A percentile compares a stretch with the other conserved stretches of the same genome.
phyloP scores from a whole-genome alignment of 2,888 invertebrate species.

The Sinhomidia bicolor region DNA sequence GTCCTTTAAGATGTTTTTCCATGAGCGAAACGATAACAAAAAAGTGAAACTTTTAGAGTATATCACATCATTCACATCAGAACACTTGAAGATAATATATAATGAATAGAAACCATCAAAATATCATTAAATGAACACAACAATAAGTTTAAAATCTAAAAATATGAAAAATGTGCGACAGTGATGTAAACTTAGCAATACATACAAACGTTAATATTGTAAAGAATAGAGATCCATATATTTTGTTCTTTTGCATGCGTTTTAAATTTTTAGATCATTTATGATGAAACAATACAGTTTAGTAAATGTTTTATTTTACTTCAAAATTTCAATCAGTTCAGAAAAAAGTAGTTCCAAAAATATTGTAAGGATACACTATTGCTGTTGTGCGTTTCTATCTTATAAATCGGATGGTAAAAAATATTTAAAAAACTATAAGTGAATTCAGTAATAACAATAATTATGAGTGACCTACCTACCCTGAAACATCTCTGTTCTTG shows the following conservation, averaged over 20 bases:
- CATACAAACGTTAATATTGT: slow-evolving; percentile 19
- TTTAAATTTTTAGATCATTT: slow-evolving; percentile 2
- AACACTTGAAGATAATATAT: slow-evolving; percentile 1
- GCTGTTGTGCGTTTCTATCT: neutral
- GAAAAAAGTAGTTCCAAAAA: neutral
- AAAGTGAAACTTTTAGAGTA: neutral
- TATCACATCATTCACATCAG: neutral
- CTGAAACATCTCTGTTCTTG: neutral
- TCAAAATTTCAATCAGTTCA: slow-evolving; percentile 5
- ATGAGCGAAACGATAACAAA: slow-evolving; percentile 9
- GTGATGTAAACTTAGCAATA: slow-evolving; percentile 54
- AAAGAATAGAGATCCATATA: neutral
- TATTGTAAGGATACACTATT: neutral
- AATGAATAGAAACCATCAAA: slow-evolving; percentile 23
- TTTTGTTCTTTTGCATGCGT: slow-evolving; percentile 30
- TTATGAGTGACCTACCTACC: neutral
- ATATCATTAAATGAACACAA: slow-evolving; percentile 41
- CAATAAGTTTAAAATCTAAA: slow-evolving; percentile 21
- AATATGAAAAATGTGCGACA: neutral
- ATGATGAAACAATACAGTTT: neutral
- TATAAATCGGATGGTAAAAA: neutral
- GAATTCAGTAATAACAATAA: neutral
- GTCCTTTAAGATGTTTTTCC: slow-evolving; percentile 26
- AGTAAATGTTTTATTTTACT: neutral
- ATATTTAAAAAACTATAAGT: neutral